Evolutionary conservation across 1,140 invertebrate genomes (phyloP).

Genomic region (Drosophila parvula): DNA sequence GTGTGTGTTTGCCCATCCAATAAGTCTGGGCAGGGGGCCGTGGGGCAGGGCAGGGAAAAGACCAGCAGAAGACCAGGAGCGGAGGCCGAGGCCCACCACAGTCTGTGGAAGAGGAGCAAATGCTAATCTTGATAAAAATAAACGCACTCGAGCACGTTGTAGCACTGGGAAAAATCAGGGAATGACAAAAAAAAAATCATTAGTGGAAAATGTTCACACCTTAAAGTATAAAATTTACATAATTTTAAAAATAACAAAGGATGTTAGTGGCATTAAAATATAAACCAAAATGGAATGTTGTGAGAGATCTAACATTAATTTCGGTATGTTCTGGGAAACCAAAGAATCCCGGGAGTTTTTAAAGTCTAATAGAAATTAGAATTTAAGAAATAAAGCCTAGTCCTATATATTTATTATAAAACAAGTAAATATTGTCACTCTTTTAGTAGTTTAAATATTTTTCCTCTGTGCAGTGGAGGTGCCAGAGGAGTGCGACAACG

Average conservation of each 20-base stretch:
- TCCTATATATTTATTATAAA: no score
- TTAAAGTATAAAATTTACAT: fast-evolving
- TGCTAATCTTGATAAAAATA: slow-evolving; percentile 81
- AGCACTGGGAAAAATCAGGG: slow-evolving; percentile 7
- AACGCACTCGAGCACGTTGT: slow-evolving; percentile 79
- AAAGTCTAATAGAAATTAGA: no score
- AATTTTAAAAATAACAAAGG: background rate
- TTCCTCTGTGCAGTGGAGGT: background rate
- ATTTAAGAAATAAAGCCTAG: no score
- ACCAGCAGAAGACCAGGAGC: slow-evolving; percentile 7
- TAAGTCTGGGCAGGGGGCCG: slow-evolving; percentile 22
- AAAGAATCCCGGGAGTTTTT: no score
- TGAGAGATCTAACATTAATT: no score
- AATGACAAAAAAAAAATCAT: background rate
- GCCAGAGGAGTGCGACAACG: slow-evolving; percentile 10
- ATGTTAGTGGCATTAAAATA: background rate
- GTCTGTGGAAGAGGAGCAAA: slow-evolving; percentile 49
- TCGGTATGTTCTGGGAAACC: no score
- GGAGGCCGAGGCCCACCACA: slow-evolving; percentile 15
- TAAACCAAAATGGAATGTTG: no score
- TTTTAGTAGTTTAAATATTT: no score
- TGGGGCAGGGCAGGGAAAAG: background rate
- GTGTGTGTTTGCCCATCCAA: slow-evolving; percentile 67
- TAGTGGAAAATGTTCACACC: no score
- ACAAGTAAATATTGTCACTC: no score